These are phyloP conservation scores for Oreochromis tanganicae DNA, from an alignment of 2,113 vertebrate species.

Conservation along the genomic window DNA sequence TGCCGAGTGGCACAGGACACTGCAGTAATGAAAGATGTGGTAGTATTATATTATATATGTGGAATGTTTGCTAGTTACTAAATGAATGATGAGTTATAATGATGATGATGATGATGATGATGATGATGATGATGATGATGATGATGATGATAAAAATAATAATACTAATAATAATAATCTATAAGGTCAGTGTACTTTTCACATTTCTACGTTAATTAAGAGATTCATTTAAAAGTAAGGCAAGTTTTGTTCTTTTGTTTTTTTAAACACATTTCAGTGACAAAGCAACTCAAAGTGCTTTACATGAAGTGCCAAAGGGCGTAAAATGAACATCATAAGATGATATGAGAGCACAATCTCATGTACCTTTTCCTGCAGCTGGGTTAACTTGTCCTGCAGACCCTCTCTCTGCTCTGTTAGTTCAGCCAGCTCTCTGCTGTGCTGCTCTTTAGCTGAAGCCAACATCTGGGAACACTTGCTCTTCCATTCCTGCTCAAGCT, in stretches of 20 bases:
- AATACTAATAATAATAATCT: background rate
- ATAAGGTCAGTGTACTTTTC: background rate
- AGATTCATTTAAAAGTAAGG: background rate
- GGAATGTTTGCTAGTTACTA: background rate
- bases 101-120: background rate
- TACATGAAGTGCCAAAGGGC: background rate
- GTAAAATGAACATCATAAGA: background rate
- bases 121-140: accelerated
- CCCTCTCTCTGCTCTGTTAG: conserved; percentile 77
- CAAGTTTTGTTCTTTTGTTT: background rate
- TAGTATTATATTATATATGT: background rate
- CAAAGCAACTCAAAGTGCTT: background rate
- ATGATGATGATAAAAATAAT: background rate
- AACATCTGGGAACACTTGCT: conserved; percentile 73
- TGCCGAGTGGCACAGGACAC: accelerated
- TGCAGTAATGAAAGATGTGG: background rate
- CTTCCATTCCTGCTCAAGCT: conserved; percentile 84
- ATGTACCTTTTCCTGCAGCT: conserved; percentile 80
- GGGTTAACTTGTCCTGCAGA: conserved; percentile 70
- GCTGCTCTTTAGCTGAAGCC: conserved; percentile 74
- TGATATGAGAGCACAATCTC: background rate
- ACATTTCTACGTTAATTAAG: accelerated
- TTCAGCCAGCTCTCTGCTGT: conserved; percentile 72
- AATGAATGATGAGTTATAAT: background rate
- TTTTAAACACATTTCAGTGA: background rate